Percentiles rank a stretch among this genome's conserved stretches.
phyloP scores from a whole-genome alignment of 2,797 vertebrate species.

The Sebastolobus alascanus region DNA sequence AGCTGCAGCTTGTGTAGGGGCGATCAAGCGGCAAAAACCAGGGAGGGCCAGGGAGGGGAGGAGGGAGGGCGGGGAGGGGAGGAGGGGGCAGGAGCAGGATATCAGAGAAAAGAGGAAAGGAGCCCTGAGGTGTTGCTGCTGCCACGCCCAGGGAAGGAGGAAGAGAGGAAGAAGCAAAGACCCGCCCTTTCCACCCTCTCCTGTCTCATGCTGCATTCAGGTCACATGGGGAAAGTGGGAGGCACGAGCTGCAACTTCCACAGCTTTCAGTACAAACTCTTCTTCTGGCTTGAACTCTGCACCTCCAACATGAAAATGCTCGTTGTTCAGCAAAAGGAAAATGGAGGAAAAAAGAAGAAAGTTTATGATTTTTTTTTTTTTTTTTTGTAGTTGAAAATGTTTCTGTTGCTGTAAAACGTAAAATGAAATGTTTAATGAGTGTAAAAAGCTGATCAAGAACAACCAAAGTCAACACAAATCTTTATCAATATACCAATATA shows the following conservation, averaged over 20 bases:
- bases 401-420: not conserved
- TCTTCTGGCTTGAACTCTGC: constrained; percentile 32
- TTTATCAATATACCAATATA: not conserved
- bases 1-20: constrained; percentile 44
- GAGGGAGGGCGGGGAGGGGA: not conserved
- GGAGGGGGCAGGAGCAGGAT: constrained; percentile 33
- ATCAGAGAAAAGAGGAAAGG: constrained; percentile 45
- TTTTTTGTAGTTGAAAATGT: not conserved
- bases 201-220: constrained; percentile 58
- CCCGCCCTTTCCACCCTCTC: constrained; percentile 41
- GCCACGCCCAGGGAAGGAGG: constrained; percentile 59
- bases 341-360: not conserved
- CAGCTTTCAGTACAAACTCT: constrained; percentile 21
- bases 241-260: constrained; percentile 4
- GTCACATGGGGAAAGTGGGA: constrained; percentile 38
- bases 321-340: not conserved
- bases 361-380: not conserved
- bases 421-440: not conserved
- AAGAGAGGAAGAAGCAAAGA: constrained; percentile 38
- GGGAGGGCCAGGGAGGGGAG: constrained; percentile 5
- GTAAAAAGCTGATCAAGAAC: constrained; percentile 12
- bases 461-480: not conserved
- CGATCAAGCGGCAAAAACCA: constrained; percentile 61
- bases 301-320: not conserved
- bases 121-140: constrained; percentile 69